Evolutionary conservation across 2,113 vertebrate species (phyloP), one percentile per base, ranked within the genome.

Genomic region (Acanthochromis polyacanthus): DNA sequence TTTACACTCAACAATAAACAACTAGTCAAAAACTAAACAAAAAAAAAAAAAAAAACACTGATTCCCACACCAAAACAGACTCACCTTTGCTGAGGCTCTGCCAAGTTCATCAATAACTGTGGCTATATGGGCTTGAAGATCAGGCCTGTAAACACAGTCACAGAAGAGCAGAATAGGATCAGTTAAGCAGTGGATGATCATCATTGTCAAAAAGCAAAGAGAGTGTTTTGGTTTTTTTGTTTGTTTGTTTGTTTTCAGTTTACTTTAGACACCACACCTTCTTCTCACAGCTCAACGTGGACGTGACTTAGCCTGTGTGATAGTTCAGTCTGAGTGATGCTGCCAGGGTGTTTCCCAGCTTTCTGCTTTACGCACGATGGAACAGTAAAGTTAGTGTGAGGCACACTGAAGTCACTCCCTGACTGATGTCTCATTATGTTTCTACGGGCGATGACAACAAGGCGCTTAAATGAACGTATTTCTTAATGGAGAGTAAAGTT

Each of bases 81-180:
- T 74, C 28, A 94, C 95, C 93, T 94, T 94, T 65, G 94, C 93
- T 3, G 95, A 95, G 5, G 95, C 94, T 90, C 71, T 92, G 1
- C 95, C 95, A n/a, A 95, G 91, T 62, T 94, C 93, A 88, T 95
- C 94, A 55, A 95, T 91, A 16, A 95, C 91, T 16, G 86, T 88
- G 56, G 87, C 83, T 19, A 91, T 90, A 19, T 90, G 85, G 36
- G 70, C 79, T 71, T 91, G 90, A 46, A 90, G 85, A 68, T 95
- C 93, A 52, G 92, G 88, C 75, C 95, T 95, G 23, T 15, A 30
- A 51, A 59, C 23, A 66, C 14, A 25, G 40, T 53, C 16, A 70
- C 32, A 19, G 45, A 46, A 30, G 3, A 67, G 22, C 23, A 62
- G 22, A 23, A 17, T 16, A 46, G 19, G 3, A n/a, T 43, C 12